phyloP scores from a whole-genome alignment of 2,888 invertebrate genomes.

The Conops quadrifasciatus region DNA sequence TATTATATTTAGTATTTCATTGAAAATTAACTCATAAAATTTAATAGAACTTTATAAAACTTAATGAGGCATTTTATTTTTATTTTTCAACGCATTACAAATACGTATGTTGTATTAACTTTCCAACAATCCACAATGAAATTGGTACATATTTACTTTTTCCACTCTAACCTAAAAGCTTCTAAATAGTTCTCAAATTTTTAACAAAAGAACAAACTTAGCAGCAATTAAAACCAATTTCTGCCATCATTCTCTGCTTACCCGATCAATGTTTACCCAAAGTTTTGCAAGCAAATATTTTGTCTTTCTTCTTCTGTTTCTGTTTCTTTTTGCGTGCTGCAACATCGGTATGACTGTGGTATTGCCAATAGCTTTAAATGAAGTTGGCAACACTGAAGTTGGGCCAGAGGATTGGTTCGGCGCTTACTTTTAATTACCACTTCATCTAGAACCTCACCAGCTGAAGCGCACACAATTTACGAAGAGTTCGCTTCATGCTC shows the following conservation, averaged over 20 bases:
- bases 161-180: too few relatives aligned
- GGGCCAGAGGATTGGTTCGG: too few relatives aligned
- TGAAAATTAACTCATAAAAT: too few relatives aligned
- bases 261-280: background rate
- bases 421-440: background rate
- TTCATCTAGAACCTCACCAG: background rate
- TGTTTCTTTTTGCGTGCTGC: too few relatives aligned
- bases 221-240: background rate
- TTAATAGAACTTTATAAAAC: too few relatives aligned
- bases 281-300: background rate
- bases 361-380: background rate
- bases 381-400: background rate
- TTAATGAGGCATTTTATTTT: too few relatives aligned
- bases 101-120: too few relatives aligned
- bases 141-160: too few relatives aligned
- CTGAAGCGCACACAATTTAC: background rate
- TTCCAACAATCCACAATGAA: too few relatives aligned
- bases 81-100: too few relatives aligned
- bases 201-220: background rate
- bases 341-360: too few relatives aligned
- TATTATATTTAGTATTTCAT: too few relatives aligned
- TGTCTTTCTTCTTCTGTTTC: background rate
- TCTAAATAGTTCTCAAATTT: background rate
- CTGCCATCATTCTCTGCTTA: background rate
- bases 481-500: background rate